A percentile compares a stretch with the other conserved stretches of the same genome.
phyloP scores from a whole-genome alignment of 2,888 invertebrate species.

The Sthenelais limicola region DNA sequence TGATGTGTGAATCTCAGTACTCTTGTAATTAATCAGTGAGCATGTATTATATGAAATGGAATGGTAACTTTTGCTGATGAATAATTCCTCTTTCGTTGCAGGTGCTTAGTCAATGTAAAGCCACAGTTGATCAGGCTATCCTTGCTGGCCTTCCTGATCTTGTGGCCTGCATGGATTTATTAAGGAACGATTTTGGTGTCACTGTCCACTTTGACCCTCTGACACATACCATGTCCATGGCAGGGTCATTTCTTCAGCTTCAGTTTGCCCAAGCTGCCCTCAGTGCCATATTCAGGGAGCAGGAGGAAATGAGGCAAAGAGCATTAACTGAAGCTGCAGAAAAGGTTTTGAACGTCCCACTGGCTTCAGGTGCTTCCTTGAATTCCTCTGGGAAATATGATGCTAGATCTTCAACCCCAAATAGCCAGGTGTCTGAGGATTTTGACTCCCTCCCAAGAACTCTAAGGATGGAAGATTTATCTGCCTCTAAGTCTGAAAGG shows the following conservation, averaged over 20 bases:
- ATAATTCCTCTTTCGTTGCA: conserved; percentile 1
- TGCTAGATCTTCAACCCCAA: neutral
- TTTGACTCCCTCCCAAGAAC: conserved; percentile 4
- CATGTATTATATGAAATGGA: too few relatives aligned
- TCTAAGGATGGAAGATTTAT: conserved; percentile 2
- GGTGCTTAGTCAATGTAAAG: conserved; percentile 21
- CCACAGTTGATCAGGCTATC: conserved; percentile 12
- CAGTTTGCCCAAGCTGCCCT: conserved; percentile 34
- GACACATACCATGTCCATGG: neutral
- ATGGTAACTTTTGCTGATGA: too few relatives aligned
- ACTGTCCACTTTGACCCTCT: conserved; percentile 12
- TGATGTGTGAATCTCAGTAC: too few relatives aligned
- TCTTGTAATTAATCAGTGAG: too few relatives aligned
- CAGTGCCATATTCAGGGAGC: conserved; percentile 13
- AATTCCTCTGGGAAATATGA: too few relatives aligned
- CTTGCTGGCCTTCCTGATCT: conserved; percentile 16
- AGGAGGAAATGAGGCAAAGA: conserved; percentile 24
- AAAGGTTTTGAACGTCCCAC: neutral
- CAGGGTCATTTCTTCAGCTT: conserved; percentile 19
- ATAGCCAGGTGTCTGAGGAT: conserved; percentile 10
- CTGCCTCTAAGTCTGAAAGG: too few relatives aligned
- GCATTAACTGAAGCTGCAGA: neutral
- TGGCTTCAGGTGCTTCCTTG: too few relatives aligned
- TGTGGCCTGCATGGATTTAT: conserved; percentile 11
- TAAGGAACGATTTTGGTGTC: conserved; percentile 23